A percentile compares a stretch with the other conserved stretches of the same genome.
These are phyloP conservation scores for Orchestes rusci DNA, from an alignment of 2,888 invertebrate species.

Conservation along the genomic window DNA sequence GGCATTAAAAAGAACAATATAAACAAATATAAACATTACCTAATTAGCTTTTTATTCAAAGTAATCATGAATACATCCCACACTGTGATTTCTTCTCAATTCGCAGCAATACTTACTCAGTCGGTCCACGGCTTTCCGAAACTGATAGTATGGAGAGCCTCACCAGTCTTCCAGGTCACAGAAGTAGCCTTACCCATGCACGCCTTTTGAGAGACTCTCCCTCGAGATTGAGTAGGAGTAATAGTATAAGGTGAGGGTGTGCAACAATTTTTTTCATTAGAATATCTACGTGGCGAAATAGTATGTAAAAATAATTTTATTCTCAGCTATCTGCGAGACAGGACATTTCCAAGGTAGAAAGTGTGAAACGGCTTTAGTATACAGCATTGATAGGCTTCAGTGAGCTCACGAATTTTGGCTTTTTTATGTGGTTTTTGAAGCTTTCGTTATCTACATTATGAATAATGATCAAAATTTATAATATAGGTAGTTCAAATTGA, in stretches of 20 bases:
- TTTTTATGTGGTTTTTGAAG: no score
- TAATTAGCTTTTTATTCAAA: no score
- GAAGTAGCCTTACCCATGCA: conserved; percentile 68
- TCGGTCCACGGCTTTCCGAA: conserved; percentile 73
- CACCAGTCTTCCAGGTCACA: conserved; percentile 49
- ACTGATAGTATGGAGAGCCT: conserved; percentile 83
- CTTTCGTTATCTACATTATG: no score
- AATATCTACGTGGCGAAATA: no score
- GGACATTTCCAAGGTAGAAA: conserved; percentile 84
- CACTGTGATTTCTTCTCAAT: not conserved
- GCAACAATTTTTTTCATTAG: not conserved
- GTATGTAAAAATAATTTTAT: conserved; percentile 34
- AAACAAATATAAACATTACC: no score
- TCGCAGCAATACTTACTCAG: conserved; percentile 63
- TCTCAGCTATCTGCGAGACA: conserved; percentile 80
- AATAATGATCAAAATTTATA: no score
- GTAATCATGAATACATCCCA: no score
- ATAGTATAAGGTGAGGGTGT: conserved; percentile 80
- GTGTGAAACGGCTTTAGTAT: no score
- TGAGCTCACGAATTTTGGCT: no score
- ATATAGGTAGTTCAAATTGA: no score
- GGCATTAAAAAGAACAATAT: no score
- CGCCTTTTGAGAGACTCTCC: conserved; percentile 62
- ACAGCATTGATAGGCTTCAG: no score
- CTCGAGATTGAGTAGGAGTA: conserved; percentile 78